Evolutionary conservation across 1,140 invertebrate species (phyloP), one percentile per base, ranked within the genome.

Genomic region (Gryon sp.): DNA sequence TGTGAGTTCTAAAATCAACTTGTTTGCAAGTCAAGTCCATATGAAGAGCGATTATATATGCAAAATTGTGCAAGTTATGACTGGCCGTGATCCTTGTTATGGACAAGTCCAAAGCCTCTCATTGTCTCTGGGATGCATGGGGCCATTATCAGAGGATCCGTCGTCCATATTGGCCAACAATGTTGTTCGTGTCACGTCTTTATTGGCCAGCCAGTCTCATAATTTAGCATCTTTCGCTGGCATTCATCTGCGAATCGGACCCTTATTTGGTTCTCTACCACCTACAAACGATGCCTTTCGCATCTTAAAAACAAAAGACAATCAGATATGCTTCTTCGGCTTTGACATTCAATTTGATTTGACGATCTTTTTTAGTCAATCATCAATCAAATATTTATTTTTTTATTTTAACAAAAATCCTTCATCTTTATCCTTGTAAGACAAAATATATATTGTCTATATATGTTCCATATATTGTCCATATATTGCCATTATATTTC

Each of bases 71-170:
- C 55, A 20, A 65, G 38, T 66, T 70, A 70, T 59, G 53, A 52
- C 46, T 63, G 53, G 28, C 46, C 59, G 16, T 60, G 60, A 68
- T 76, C 30, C 77, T 76, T 68, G 40, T 72, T 79, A 79, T 66
- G 76, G 72, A 70, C n/a, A 24, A 66, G 26, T 46, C 50, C 5
- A 66, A 72, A 63, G 32, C 63, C 72, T 79, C 81, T 82, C 63
- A 84, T 84, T 84, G 81, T 84, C 43, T 80, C 68, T 80, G 65
- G 76, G 81, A 83, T 83, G 75, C 78, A 79, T 74, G 80, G 74
- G 79, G 80, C 57, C 57, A 78, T 83, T 83, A 83, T 80, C 82
- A 83, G 75, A 79, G 66, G 68, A 83, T 83, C 78, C 81, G 81
- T 79, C 76, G 74, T 59, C 83, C 83, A 80, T 84, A 83, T 82